Evolutionary conservation across 2,797 vertebrate genomes (phyloP).

Genomic region (Eutrigla gurnardus): DNA sequence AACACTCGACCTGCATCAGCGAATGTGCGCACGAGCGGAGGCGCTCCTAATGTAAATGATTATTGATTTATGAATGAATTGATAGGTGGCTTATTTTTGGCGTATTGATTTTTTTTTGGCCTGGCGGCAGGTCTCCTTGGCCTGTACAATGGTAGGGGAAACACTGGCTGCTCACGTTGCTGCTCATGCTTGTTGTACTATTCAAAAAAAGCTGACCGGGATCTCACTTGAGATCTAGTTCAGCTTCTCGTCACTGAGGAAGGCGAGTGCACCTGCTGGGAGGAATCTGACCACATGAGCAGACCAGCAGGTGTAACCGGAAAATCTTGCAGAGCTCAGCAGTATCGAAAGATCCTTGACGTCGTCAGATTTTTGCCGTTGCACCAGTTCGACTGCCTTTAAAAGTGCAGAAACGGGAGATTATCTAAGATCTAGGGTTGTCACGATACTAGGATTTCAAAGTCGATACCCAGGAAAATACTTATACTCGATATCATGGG

Average conservation of each 20-base stretch:
- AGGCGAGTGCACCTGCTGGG: neutral
- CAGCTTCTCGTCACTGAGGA: neutral
- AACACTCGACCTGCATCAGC: no score
- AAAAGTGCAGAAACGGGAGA: neutral
- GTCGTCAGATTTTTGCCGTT: neutral
- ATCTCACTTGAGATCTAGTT: neutral
- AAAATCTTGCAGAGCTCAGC: neutral
- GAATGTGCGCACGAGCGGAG: no score
- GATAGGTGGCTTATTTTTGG: no score
- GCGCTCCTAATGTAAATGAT: no score
- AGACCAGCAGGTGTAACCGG: neutral
- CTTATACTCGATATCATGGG: no score
- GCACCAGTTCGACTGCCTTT: neutral
- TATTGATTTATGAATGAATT: no score
- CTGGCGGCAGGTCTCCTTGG: no score
- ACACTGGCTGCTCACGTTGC: no score
- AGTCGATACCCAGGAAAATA: no score
- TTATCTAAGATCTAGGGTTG: neutral
- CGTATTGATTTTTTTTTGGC: no score
- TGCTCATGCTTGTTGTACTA: neutral
- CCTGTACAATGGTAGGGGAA: no score
- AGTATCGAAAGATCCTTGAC: neutral
- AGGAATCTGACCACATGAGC: neutral
- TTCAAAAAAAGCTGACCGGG: conserved; percentile 9
- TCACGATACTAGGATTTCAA: no score